Evolutionary conservation across 2,888 invertebrate genomes (phyloP).

Genomic region (Eilema depressum): DNA sequence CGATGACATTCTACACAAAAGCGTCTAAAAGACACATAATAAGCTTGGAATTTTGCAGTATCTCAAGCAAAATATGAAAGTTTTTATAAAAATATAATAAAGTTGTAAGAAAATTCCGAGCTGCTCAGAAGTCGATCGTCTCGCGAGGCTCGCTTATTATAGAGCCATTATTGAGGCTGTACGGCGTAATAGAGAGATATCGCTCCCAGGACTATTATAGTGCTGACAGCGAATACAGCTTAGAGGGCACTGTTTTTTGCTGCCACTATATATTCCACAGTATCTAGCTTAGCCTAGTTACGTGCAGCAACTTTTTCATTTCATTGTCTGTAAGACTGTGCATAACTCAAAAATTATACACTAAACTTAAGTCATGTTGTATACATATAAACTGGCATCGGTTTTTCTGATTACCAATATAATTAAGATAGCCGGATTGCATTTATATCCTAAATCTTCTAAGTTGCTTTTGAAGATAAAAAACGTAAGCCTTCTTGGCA

Average conservation of each 20-base stretch:
- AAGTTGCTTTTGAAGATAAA: too few species aligned
- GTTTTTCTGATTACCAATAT: too few species aligned
- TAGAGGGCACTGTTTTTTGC: not conserved
- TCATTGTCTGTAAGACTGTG: too few species aligned
- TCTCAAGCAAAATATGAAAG: not conserved
- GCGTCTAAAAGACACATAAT: not conserved
- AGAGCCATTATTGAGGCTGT: constrained; percentile 43
- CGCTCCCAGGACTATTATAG: constrained; percentile 5
- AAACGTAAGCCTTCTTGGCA: too few species aligned
- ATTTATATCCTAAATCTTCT: too few species aligned
- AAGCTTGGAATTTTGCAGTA: not conserved
- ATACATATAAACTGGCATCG: too few species aligned
- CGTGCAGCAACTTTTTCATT: too few species aligned
- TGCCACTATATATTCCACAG: not conserved
- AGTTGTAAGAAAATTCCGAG: constrained; percentile 25
- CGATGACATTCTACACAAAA: constrained; percentile 1
- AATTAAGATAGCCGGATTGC: too few species aligned
- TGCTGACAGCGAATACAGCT: not conserved
- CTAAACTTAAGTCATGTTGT: too few species aligned
- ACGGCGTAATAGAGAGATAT: constrained; percentile 33
- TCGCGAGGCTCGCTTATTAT: constrained; percentile 51
- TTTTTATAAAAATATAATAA: not conserved
- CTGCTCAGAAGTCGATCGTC: constrained; percentile 53
- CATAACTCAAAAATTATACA: too few species aligned
- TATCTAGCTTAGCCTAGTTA: too few species aligned